A percentile compares a stretch with the other conserved stretches of the same genome.
phyloP scores from a whole-genome alignment of 2,888 invertebrate species.

The Noctua pronuba region DNA sequence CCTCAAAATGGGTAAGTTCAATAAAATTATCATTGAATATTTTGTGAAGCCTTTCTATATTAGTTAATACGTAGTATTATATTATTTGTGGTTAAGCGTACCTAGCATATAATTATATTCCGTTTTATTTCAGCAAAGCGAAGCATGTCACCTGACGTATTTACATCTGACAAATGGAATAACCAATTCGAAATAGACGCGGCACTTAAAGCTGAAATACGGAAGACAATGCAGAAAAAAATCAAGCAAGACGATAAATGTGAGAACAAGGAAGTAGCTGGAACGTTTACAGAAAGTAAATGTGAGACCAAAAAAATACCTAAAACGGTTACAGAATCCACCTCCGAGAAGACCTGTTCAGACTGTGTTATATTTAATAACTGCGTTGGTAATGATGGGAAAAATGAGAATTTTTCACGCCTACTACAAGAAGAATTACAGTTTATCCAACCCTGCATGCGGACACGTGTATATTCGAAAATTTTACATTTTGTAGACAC shows the following conservation, averaged over 20 bases:
- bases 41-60: no score
- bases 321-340: neutral
- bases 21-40: no score
- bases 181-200: no score
- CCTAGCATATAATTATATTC: no score
- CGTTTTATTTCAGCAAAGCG: no score
- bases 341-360: slow-evolving; percentile 3
- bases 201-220: neutral
- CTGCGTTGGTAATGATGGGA: slow-evolving; percentile 1
- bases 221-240: neutral
- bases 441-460: slow-evolving; percentile 5
- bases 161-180: no score
- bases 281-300: neutral
- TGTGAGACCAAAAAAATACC: neutral
- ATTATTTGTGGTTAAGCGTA: no score
- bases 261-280: neutral
- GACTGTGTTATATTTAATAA: neutral
- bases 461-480: neutral
- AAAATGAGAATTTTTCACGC: slow-evolving; percentile 1
- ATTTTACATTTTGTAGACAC: neutral
- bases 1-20: no score
- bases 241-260: neutral
- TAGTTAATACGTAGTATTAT: no score
- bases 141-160: no score
- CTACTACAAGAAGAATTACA: slow-evolving; percentile 1